phyloP scores from a whole-genome alignment of 1,140 invertebrate species.

The Maniola jurtina region DNA sequence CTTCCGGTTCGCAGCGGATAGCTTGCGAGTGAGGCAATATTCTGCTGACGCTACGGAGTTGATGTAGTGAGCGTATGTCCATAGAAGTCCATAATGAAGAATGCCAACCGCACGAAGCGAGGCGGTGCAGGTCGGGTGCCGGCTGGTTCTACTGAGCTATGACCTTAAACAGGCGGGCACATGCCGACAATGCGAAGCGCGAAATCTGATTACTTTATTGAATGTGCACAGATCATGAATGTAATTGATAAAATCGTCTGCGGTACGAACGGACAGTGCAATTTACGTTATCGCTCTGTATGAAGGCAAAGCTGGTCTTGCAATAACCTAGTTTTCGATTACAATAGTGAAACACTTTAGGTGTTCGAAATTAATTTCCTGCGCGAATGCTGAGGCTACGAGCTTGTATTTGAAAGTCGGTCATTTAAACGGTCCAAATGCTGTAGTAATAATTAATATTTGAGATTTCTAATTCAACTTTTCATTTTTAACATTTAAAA shows the following conservation, averaged over 20 bases:
- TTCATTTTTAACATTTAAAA: too few relatives aligned
- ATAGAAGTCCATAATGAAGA: too few relatives aligned
- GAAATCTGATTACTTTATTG: slow-evolving; percentile 64
- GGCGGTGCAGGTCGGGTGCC: too few relatives aligned
- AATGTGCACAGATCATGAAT: slow-evolving; percentile 60
- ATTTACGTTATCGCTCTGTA: slow-evolving; percentile 39
- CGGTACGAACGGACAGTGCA: slow-evolving; percentile 41
- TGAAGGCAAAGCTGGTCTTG: slow-evolving; percentile 29
- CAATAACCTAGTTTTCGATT: slow-evolving; percentile 34
- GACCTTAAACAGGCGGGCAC: slow-evolving; percentile 40
- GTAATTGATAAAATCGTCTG: slow-evolving; percentile 64
- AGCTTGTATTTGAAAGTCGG: slow-evolving; percentile 5
- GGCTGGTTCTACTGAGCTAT: too few relatives aligned
- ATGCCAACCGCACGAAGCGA: too few relatives aligned
- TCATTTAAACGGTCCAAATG: background rate
- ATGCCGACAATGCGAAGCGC: slow-evolving; percentile 53
- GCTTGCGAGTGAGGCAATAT: too few relatives aligned
- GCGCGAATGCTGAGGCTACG: slow-evolving; percentile 9
- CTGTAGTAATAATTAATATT: background rate
- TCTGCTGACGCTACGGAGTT: too few relatives aligned
- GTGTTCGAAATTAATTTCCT: slow-evolving; percentile 31
- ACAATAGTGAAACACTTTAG: slow-evolving; percentile 28
- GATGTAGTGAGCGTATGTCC: too few relatives aligned
- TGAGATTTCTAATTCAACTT: too few relatives aligned
- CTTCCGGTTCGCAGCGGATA: too few relatives aligned